These are phyloP conservation scores for Amphiprion ocellaris DNA, from an alignment of 2,113 vertebrate genomes.

Conservation along the genomic window DNA sequence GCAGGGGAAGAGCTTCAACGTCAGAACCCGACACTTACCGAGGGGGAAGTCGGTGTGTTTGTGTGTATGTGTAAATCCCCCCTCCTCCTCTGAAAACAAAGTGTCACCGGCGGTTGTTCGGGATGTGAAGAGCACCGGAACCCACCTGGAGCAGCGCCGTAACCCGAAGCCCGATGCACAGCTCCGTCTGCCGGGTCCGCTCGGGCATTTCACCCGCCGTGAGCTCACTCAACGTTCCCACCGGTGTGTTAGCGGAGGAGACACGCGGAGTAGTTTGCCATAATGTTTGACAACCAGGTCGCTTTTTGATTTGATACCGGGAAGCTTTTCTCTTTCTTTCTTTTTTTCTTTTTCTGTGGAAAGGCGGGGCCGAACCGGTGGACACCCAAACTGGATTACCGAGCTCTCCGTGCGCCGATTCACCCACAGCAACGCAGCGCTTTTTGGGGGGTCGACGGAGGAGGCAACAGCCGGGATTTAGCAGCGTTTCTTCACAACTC, in stretches of 20 bases:
- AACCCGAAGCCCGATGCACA: slow-evolving; percentile 44
- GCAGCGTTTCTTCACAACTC: slow-evolving; percentile 55
- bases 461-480: slow-evolving; percentile 65
- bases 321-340: slow-evolving; percentile 36
- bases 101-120: slow-evolving; percentile 25
- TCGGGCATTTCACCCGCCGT: neutral
- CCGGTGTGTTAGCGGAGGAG: slow-evolving; percentile 10
- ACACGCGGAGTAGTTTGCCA: slow-evolving; percentile 42
- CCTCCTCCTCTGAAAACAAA: neutral
- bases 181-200: slow-evolving; percentile 7
- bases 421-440: slow-evolving; percentile 63
- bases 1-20: neutral
- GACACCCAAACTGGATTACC: slow-evolving; percentile 74
- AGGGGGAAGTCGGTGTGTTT: neutral
- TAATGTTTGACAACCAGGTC: slow-evolving; percentile 55
- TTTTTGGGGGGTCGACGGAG: slow-evolving; percentile 35
- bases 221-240: neutral
- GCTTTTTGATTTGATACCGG: slow-evolving; percentile 55
- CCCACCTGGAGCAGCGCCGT: slow-evolving; percentile 60
- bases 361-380: slow-evolving; percentile 82
- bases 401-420: slow-evolving; percentile 51
- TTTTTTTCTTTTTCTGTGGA: slow-evolving; percentile 7
- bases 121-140: slow-evolving; percentile 46
- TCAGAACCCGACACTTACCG: too few relatives aligned
- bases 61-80: slow-evolving; percentile 8